Evolutionary conservation across 1,140 invertebrate species (phyloP).

Genomic region (Myzus persicae): DNA sequence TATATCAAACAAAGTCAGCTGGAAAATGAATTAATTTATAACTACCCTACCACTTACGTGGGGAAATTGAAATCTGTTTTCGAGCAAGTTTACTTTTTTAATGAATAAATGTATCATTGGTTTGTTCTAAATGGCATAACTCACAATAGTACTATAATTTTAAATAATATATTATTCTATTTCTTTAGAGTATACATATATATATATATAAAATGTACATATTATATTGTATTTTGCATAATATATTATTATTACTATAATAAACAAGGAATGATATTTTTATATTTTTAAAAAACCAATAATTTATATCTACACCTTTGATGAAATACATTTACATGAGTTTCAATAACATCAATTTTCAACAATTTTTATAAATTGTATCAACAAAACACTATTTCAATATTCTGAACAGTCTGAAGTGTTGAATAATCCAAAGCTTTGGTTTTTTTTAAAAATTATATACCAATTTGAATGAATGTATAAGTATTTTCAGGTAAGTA

Average conservation of each 20-base stretch:
- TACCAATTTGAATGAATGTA: background rate
- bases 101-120: background rate
- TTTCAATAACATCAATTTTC: background rate
- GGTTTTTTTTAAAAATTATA: too few relatives aligned
- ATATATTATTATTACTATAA: background rate
- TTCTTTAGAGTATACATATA: background rate
- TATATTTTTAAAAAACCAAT: background rate
- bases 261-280: background rate
- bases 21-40: conserved; percentile 12
- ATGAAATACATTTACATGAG: background rate
- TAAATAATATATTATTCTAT: background rate
- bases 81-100: conserved; percentile 43
- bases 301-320: background rate
- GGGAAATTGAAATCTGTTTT: background rate
- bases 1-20: background rate
- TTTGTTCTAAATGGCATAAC: background rate
- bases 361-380: background rate
- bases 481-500: background rate
- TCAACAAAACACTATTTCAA: too few relatives aligned
- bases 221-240: too few relatives aligned
- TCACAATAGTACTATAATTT: background rate
- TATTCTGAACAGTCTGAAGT: too few relatives aligned
- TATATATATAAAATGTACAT: too few relatives aligned
- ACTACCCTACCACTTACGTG: conserved; percentile 28
- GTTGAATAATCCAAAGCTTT: too few relatives aligned